Evolutionary conservation across 2,797 vertebrate genomes (phyloP).

Genomic region (Momotus momota): DNA sequence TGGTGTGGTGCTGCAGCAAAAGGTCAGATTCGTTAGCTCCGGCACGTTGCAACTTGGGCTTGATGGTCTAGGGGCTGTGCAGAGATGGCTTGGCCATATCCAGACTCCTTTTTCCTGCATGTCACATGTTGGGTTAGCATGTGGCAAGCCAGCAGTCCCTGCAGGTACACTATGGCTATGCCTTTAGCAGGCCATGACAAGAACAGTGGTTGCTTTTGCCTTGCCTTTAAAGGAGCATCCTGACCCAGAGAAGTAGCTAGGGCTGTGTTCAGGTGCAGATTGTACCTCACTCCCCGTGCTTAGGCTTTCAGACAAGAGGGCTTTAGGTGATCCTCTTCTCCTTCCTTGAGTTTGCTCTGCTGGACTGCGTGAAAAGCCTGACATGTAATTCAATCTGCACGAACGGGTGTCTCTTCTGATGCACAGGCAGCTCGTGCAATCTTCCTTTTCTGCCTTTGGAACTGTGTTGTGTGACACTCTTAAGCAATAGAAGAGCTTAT

Average conservation of each 20-base stretch:
- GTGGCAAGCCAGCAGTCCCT: neutral
- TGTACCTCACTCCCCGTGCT: rapidly evolving
- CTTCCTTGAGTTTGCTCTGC: neutral
- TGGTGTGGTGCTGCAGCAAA: neutral
- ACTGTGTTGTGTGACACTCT: neutral
- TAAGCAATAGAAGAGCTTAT: neutral
- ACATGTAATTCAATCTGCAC: neutral
- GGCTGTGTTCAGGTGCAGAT: neutral
- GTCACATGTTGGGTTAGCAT: rapidly evolving
- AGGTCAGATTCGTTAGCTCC: neutral
- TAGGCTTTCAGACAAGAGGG: neutral
- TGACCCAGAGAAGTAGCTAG: neutral
- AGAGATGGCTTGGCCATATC: neutral
- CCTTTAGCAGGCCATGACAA: neutral
- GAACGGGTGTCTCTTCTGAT: neutral
- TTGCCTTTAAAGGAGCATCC: neutral
- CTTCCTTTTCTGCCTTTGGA: neutral
- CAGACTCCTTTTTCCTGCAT: neutral
- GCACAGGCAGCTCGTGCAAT: neutral
- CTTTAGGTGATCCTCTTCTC: neutral
- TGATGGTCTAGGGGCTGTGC: neutral
- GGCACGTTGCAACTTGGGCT: neutral
- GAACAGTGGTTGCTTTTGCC: neutral
- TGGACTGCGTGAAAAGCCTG: neutral
- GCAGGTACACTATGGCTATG: neutral